phyloP scores from a whole-genome alignment of 1,140 invertebrate species.

The Coenobita brevimanus region DNA sequence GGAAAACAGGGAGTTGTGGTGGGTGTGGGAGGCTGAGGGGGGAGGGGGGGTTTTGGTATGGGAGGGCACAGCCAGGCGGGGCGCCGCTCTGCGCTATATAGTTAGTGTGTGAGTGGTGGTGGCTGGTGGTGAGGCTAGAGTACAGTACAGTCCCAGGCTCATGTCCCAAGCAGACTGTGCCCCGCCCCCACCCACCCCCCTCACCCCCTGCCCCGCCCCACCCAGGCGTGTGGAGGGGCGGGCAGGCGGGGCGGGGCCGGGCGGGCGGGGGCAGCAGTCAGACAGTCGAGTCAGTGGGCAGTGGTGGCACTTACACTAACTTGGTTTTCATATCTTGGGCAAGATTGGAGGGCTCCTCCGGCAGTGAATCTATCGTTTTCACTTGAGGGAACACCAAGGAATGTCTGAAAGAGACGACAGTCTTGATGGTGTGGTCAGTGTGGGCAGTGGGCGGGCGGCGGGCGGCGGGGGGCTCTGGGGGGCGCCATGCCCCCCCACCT shows the following conservation, averaged over 20 bases:
- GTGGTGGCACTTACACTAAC: conserved; percentile 65
- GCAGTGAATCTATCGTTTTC: conserved; percentile 70
- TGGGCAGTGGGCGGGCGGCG: conserved; percentile 18
- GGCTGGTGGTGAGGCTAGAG: background rate
- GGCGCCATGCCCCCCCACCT: too few relatives aligned
- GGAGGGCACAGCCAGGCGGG: too few relatives aligned
- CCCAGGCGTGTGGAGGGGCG: too few relatives aligned
- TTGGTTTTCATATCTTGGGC: conserved; percentile 70
- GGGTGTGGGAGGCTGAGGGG: background rate
- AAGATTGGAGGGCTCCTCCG: conserved; percentile 68
- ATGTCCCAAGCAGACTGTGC: background rate
- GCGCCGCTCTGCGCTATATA: background rate
- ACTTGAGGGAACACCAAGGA: conserved; percentile 70
- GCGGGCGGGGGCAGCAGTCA: background rate
- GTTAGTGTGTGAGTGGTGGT: background rate
- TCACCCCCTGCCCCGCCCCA: too few relatives aligned
- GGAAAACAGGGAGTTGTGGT: too few relatives aligned
- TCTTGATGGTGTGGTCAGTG: conserved; percentile 63
- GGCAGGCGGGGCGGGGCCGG: background rate
- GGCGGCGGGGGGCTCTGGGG: conserved; percentile 22
- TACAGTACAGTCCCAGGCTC: background rate
- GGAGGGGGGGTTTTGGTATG: background rate
- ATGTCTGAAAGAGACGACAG: conserved; percentile 70
- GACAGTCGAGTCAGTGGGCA: background rate
- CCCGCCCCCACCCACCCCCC: too few relatives aligned